Percentiles rank a stretch among this genome's conserved stretches.
phyloP scores from a whole-genome alignment of 1,140 invertebrate genomes.

The Caenorhabditis brenneri region DNA sequence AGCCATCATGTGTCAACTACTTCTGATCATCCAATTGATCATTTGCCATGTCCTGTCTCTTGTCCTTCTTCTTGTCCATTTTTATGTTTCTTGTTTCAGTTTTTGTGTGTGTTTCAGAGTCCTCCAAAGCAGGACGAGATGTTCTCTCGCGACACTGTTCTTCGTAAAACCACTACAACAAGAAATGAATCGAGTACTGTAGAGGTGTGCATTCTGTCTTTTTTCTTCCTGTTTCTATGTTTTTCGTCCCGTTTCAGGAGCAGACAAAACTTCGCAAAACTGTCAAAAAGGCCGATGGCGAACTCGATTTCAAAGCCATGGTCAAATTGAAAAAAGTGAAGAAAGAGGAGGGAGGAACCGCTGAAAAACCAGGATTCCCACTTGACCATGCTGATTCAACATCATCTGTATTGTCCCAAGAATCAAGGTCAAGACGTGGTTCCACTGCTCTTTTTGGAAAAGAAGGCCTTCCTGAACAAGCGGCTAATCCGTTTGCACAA shows the following conservation, averaged over 20 bases:
- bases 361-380: constrained; percentile 10
- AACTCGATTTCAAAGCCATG: constrained; percentile 49
- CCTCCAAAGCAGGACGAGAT: constrained; percentile 39
- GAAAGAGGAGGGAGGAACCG: constrained; percentile 37
- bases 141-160: constrained; percentile 35
- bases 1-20: constrained; percentile 35
- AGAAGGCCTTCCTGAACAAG: constrained; percentile 32
- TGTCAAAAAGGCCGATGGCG: constrained; percentile 24
- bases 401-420: constrained; percentile 16
- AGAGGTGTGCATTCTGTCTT: neutral
- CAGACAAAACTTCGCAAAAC: constrained; percentile 46
- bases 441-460: constrained; percentile 38
- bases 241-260: constrained; percentile 43
- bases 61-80: neutral
- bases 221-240: constrained; percentile 36
- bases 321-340: constrained; percentile 48
- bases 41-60: neutral
- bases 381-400: constrained; percentile 44
- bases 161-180: constrained; percentile 36
- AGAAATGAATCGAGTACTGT: constrained; percentile 35
- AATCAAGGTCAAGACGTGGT: constrained; percentile 18
- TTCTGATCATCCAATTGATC: constrained; percentile 41
- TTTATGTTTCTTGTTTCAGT: neutral
- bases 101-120: constrained; percentile 34
- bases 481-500: constrained; percentile 23